phyloP scores from a whole-genome alignment of 2,113 vertebrate genomes.

The Apodemus speciosus region DNA sequence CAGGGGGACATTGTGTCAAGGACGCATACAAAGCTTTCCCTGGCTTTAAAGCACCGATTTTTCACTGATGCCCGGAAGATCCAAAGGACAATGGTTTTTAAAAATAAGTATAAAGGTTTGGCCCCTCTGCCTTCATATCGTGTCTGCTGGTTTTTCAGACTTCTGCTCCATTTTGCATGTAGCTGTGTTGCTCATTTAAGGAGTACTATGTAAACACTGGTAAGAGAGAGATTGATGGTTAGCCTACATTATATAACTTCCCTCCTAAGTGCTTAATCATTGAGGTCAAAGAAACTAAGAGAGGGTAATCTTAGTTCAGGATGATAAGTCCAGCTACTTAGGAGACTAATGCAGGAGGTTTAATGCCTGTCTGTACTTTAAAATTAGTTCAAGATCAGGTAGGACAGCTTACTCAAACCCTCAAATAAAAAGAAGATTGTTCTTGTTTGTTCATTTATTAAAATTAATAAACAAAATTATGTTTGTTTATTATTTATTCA shows the following conservation, averaged over 20 bases:
- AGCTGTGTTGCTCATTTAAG: not conserved
- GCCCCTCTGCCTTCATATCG: not conserved
- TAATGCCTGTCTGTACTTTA: not conserved
- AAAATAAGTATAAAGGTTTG: not conserved
- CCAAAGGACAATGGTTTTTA: not conserved
- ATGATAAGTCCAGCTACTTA: not conserved
- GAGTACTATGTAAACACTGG: not conserved
- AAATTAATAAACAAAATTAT: too few relatives aligned
- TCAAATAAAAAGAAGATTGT: not conserved
- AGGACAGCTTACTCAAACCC: not conserved
- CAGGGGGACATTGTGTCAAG: not conserved
- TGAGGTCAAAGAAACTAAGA: not conserved
- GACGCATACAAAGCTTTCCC: not conserved
- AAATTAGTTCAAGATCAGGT: not conserved
- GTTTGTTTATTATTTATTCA: not conserved
- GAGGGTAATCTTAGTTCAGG: too few relatives aligned
- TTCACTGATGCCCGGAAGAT: not conserved
- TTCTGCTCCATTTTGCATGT: not conserved
- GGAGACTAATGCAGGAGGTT: not conserved
- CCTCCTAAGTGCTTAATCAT: not conserved
- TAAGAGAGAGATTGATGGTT: not conserved
- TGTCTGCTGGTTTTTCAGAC: not conserved
- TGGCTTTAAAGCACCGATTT: not conserved
- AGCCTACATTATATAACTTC: not conserved
- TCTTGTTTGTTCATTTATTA: not conserved